phyloP scores from a whole-genome alignment of 2,888 invertebrate genomes.

The Piscicola geometra region DNA sequence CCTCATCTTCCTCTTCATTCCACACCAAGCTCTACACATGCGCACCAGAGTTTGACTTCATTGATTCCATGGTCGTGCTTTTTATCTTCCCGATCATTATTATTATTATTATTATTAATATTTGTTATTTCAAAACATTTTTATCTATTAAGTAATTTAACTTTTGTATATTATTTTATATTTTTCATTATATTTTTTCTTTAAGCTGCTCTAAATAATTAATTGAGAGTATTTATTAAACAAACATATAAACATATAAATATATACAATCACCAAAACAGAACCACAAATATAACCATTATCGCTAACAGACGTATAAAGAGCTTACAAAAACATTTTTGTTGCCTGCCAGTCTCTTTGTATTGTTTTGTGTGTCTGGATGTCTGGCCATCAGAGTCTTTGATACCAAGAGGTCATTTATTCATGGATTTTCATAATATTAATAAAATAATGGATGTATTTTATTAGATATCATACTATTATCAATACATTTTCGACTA shows the following conservation, averaged over 20 bases:
- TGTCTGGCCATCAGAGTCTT: not conserved
- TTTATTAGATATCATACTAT: too few species aligned
- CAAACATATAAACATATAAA: too few species aligned
- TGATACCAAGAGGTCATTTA: not conserved
- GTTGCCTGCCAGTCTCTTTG: not conserved
- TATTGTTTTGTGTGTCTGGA: not conserved
- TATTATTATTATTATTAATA: not conserved
- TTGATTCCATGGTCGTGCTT: slow-evolving; percentile 57
- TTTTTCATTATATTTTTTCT: too few species aligned
- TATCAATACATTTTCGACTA: too few species aligned
- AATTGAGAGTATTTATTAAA: too few species aligned
- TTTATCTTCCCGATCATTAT: not conserved
- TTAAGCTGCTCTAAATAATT: not conserved
- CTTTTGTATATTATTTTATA: too few species aligned
- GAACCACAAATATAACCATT: not conserved
- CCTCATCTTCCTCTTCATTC: slow-evolving; percentile 66
- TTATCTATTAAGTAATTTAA: too few species aligned
- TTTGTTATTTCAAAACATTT: not conserved
- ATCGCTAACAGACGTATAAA: slow-evolving; percentile 1
- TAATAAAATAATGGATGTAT: too few species aligned
- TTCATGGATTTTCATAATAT: too few species aligned
- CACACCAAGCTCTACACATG: slow-evolving; percentile 75
- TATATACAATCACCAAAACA: too few species aligned
- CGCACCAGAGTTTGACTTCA: slow-evolving; percentile 70
- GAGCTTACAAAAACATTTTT: not conserved